Evolutionary conservation across 2,888 invertebrate species (phyloP), one percentile per base, ranked within the genome.

Genomic region (Mellilla xanthometata): DNA sequence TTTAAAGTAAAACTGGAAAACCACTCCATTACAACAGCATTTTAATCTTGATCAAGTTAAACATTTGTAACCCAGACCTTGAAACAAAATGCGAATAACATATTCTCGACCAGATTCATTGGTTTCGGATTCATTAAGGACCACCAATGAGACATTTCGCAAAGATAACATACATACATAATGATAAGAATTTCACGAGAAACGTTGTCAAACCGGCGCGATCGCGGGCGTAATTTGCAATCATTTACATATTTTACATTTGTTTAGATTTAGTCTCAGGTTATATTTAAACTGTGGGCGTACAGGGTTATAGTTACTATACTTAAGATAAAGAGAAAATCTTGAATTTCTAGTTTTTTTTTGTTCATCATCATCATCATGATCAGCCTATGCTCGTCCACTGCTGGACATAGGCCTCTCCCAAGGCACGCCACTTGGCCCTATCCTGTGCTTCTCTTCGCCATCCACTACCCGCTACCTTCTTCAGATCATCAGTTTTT

Each of bases 221-320:
- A n/a, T n/a, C n/a, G 27, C 40, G 36, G 41, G 32, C 29, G 32
- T 12, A 31, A 41, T 47, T 47, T 36, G 47, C 47, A 45, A 45
- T 12, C 24, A 36, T 36, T 36, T 28, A 36, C 28, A 36, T 36
- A 39, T 45, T 44, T n/a, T 45, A 30, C 44, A 46, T 46, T 39
- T 26, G 38, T 47, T 40, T 23, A 15, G 15, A 13, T 32, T 31
- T 36, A 40, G 36, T 33, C n/a, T n/a, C 10, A 39, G 38, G 30
- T 12, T 33, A 39, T 22, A 40, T 46, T 36, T 41, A 7, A 31
- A 12, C 28, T 36, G 26, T 29, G 6, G 27, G 32, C 19, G 35
- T 28, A 11, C 11, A 11, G 6, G 11, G 28, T 28, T 11, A 11
- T 12, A 2, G 5, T 10, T 10, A 10, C 9, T 6, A n/a, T 2